Evolutionary conservation across 2,113 vertebrate genomes (phyloP), one percentile per base, ranked within the genome.

Genomic region (Donacobius atricapilla): DNA sequence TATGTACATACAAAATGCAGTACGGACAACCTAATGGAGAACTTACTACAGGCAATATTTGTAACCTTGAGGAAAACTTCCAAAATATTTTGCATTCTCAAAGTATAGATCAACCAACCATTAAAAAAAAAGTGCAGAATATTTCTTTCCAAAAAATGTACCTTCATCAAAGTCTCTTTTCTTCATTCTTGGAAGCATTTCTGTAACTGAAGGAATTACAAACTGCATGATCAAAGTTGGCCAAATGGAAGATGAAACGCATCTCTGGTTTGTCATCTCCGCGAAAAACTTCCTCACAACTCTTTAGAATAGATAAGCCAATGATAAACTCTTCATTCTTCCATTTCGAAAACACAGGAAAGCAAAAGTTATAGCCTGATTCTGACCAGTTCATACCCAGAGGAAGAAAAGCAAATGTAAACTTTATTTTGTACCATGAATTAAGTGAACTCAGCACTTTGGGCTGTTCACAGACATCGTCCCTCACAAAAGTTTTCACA

Each of bases 401-500:
- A 70, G 47, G 10, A 81, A 84, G 24, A 89, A 86, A 81, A 58
- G 0, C 7, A 56, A 87, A 24, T 3, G 2, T 30, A 48, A 69
- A 71, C 7, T 25, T 79, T 22, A 84, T 44, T 39, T 60, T 8
- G 79, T 30, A 70, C 15, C 31, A 54, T 11, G 8, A 77, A 72
- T 35, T 50, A 40, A 18, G 15, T 31, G 22, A 54, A 70, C 11
- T 61, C 39, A 84, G 61, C 16, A 37, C 35, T 35, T 37, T 5
- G 2, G 18, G 45, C 9, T 6, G 37, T 33, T 28, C 21, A 53
- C 0, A 72, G 35, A 53, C 48, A n/a, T 5, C 4, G 11, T 9
- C 21, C 33, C 18, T 17, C 13, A 75, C 11, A 44, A 48, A 56
- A 75, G 35, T 33, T 84, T 88, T 73, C 77, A 87, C 10, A 53